Conservation (phyloP, 2,113 vertebrate species). For the Chauna torquata region DNA sequence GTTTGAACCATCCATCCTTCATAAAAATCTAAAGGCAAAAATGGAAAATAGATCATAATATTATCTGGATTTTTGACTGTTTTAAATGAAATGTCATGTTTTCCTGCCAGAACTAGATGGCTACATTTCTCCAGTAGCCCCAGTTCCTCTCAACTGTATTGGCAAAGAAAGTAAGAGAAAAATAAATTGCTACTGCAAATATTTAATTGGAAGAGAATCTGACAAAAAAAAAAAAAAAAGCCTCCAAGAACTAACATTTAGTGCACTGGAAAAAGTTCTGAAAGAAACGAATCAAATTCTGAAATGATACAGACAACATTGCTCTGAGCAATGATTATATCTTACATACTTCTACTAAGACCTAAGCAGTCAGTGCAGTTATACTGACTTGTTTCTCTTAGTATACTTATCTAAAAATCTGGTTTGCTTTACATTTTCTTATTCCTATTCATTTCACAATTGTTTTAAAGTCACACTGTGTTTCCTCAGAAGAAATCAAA, state of each 20-base stretch:
- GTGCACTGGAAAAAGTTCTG: background rate
- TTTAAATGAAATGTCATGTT: conserved; percentile 13
- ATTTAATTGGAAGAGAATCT: conserved; percentile 13
- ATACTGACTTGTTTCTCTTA: background rate
- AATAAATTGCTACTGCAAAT: conserved; percentile 11
- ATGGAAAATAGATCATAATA: background rate
- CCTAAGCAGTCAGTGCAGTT: background rate
- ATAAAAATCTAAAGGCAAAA: conserved; percentile 8
- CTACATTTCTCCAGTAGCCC: conserved; percentile 19
- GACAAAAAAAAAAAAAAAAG: background rate
- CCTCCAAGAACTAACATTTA: conserved; percentile 20
- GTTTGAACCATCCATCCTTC: background rate
- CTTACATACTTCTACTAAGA: accelerated
- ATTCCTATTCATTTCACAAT: background rate
- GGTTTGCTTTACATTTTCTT: background rate
- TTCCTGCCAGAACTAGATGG: conserved; percentile 10
- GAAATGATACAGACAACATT: background rate
- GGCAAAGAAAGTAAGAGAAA: background rate
- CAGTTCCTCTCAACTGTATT: background rate
- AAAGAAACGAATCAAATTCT: background rate
- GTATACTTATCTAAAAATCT: background rate
- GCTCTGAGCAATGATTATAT: background rate
- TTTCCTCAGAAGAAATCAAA: background rate
- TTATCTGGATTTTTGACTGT: background rate
- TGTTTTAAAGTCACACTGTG: background rate